A percentile compares a stretch with the other conserved stretches of the same genome.
Evolutionary conservation across 2,888 invertebrate species (phyloP).

Genomic region (Melolontha melolontha): DNA sequence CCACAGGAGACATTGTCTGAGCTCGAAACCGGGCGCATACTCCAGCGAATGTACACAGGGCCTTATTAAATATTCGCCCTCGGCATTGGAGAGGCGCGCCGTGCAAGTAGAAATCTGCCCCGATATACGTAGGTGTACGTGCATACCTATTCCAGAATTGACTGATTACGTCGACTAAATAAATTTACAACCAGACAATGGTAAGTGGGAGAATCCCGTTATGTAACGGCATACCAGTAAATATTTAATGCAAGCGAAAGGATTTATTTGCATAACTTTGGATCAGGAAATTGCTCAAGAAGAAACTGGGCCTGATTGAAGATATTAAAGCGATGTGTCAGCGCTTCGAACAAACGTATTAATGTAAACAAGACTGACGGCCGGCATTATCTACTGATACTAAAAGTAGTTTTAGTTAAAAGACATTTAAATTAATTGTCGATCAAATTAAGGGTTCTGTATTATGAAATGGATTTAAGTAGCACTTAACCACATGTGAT

Average conservation of each 20-base stretch:
- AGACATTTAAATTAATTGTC: too few species aligned
- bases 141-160: neutral
- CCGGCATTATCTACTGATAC: too few species aligned
- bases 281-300: too few species aligned
- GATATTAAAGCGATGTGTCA: too few species aligned
- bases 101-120: neutral
- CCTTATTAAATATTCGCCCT: conserved; percentile 54
- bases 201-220: neutral
- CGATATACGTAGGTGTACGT: neutral
- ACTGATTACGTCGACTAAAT: conserved; percentile 10
- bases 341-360: too few species aligned
- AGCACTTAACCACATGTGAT: too few species aligned
- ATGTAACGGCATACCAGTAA: conserved; percentile 1
- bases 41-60: conserved; percentile 53
- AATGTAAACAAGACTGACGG: too few species aligned
- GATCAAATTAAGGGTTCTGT: too few species aligned
- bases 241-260: neutral
- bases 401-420: too few species aligned
- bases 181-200: conserved; percentile 9
- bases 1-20: conserved; percentile 38
- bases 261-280: neutral
- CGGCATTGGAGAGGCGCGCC: conserved; percentile 39
- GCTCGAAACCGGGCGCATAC: conserved; percentile 19
- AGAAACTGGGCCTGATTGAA: too few species aligned
- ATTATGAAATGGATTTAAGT: too few species aligned